Percentiles rank a stretch among this genome's conserved stretches.
These are phyloP conservation scores for Musca domestica DNA, from an alignment of 1,140 invertebrate species.

Conservation along the genomic window DNA sequence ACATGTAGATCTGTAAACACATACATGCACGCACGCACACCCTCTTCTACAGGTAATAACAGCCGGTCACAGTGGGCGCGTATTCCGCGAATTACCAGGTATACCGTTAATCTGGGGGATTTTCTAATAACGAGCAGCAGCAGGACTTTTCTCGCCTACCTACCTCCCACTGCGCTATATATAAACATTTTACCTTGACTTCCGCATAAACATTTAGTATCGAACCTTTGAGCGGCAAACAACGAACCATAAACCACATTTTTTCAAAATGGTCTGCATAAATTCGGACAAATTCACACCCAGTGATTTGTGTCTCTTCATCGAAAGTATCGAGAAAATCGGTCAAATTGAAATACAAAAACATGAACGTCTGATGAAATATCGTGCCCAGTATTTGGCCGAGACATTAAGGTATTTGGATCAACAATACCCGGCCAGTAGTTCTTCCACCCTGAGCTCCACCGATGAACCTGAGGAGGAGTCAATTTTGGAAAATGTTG, in stretches of 20 bases:
- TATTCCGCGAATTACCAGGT: too few relatives aligned
- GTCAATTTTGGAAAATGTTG: neutral
- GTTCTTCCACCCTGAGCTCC: neutral
- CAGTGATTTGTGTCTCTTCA: neutral
- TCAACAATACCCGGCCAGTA: neutral
- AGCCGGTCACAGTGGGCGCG: too few relatives aligned
- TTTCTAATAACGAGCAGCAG: too few relatives aligned
- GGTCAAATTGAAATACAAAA: neutral
- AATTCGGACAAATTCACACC: neutral
- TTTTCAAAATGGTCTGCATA: neutral
- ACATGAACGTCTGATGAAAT: neutral
- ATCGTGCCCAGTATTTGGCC: neutral
- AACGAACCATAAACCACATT: neutral
- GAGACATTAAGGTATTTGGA: neutral
- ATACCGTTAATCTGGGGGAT: too few relatives aligned
- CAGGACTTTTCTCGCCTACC: too few relatives aligned
- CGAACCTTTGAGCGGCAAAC: neutral
- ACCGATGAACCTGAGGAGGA: neutral
- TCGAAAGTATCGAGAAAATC: constrained; percentile 7
- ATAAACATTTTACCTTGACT: too few relatives aligned
- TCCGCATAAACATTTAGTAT: too few relatives aligned
- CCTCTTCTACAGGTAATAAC: too few relatives aligned
- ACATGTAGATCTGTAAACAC: too few relatives aligned
- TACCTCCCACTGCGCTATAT: too few relatives aligned
- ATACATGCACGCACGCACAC: too few relatives aligned